Base-by-base conservation (phyloP, 2,113 vertebrate species). In the Asarcornis scutulata region DNA sequence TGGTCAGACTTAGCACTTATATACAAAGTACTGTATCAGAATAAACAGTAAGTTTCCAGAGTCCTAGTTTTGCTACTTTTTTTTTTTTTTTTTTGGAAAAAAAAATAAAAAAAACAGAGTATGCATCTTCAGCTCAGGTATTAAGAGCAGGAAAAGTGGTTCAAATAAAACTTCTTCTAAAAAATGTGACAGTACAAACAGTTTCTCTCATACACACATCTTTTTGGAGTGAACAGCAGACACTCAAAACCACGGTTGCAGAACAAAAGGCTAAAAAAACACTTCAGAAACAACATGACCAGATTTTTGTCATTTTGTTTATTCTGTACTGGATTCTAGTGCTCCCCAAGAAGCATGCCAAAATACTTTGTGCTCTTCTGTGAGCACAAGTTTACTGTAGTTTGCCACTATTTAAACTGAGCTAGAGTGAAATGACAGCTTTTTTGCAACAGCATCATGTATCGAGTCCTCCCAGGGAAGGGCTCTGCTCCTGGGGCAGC, bases 161-260 rank as follows among this genome's bases (percentile, higher is more conserved):
- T 56, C 53, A 48, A 76, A 84, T 13, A 4, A 91, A 76, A 7
- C 16, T 20, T 64, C 31, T 48, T 16, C 50, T 55, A 4, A 32
- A 31, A 79, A 27, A 38, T 7, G 29, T 44, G 77, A n/a, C 60
- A n/a, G 29, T 20, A 48, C 62, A 58, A 88, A 31, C 17, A 3
- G 0, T 53, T 56, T 31, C 36, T 34, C 34, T 62, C 36, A 27
- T 1, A 22, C 4, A 15, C 7, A 9, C 0, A 0, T 38, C 31
- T 55, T 13, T 67, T 26, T 14, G 2, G 36, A 81, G 58, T 58
- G 36, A 69, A 42, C 11, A 55, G 56, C 0, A 59, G 42, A 68
- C 56, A 63, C 86, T 6, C 71, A 62, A 87, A 96, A 58, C 40
- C 78, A 77, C 78, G 63, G 66, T 29, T 55, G 48, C 48, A 53